Evolutionary conservation across 2,797 vertebrate genomes (phyloP).

Genomic region (Arvicola amphibius): DNA sequence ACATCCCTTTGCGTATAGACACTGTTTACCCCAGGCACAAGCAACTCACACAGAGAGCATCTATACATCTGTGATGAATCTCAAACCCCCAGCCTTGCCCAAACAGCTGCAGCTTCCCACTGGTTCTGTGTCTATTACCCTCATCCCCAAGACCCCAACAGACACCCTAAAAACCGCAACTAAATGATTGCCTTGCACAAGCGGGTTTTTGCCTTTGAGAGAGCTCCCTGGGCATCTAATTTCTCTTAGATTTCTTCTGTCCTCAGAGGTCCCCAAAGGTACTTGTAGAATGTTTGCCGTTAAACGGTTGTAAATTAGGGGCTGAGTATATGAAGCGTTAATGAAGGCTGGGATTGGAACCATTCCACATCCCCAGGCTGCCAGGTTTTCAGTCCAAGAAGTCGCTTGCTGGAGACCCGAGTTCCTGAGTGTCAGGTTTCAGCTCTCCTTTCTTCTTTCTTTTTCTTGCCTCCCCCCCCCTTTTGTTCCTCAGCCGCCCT

Average conservation of each 20-base stretch:
- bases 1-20: too few species aligned
- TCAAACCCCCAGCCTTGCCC: too few species aligned
- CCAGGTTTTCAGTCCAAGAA: slow-evolving; percentile 79
- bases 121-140: neutral
- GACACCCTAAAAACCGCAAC: too few species aligned
- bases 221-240: slow-evolving; percentile 26
- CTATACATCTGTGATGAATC: accelerated
- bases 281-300: slow-evolving; percentile 83
- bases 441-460: slow-evolving; percentile 65
- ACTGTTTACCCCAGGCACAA: accelerated
- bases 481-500: neutral
- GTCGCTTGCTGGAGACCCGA: slow-evolving; percentile 70
- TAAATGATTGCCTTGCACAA: neutral
- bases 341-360: slow-evolving; percentile 85
- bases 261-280: slow-evolving; percentile 66
- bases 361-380: slow-evolving; percentile 79
- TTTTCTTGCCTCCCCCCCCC: slow-evolving; percentile 26
- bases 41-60: neutral
- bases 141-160: neutral
- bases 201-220: neutral
- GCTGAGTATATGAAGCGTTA: slow-evolving; percentile 83
- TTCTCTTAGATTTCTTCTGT: slow-evolving; percentile 64
- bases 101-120: neutral
- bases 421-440: slow-evolving; percentile 83
- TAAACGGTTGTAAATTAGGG: slow-evolving; percentile 87